A percentile compares a stretch with the other conserved stretches of the same genome.
phyloP scores from a whole-genome alignment of 2,113 vertebrate species.

The Pedionomus torquatus region DNA sequence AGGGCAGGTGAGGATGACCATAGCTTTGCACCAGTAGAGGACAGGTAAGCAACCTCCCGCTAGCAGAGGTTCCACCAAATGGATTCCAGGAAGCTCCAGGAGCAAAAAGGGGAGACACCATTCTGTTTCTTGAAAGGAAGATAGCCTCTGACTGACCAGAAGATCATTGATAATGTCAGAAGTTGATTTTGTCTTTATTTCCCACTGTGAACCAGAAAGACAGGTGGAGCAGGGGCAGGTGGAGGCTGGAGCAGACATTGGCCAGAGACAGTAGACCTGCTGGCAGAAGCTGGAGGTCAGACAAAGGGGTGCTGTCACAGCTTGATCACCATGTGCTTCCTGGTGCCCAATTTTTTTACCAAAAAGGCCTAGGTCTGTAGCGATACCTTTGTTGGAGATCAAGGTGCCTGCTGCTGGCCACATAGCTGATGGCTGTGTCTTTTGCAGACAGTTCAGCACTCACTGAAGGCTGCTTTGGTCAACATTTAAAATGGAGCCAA shows the following conservation, averaged over 20 bases:
- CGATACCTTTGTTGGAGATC: not conserved
- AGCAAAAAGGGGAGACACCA: fast-evolving
- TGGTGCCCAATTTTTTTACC: not conserved
- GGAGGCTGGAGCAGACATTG: not conserved
- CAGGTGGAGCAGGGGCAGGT: fast-evolving
- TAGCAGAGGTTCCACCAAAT: not conserved
- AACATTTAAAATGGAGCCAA: not conserved
- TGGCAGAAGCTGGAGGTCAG: fast-evolving
- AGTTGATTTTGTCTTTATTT: not conserved
- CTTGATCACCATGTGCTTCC: not conserved
- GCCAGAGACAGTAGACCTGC: not conserved
- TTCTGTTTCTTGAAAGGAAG: not conserved
- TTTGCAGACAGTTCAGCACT: not conserved
- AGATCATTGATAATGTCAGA: not conserved
- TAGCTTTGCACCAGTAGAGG: not conserved
- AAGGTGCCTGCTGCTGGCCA: not conserved
- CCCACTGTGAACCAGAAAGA: not conserved
- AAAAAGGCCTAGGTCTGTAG: not conserved
- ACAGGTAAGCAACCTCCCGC: not conserved
- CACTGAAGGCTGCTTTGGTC: not conserved
- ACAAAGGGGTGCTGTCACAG: not conserved
- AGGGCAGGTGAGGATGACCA: not conserved
- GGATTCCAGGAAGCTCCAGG: not conserved
- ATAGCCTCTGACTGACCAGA: fast-evolving
- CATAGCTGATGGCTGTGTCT: not conserved